phyloP scores from a whole-genome alignment of 2,888 invertebrate species.

The Acleris laterana region DNA sequence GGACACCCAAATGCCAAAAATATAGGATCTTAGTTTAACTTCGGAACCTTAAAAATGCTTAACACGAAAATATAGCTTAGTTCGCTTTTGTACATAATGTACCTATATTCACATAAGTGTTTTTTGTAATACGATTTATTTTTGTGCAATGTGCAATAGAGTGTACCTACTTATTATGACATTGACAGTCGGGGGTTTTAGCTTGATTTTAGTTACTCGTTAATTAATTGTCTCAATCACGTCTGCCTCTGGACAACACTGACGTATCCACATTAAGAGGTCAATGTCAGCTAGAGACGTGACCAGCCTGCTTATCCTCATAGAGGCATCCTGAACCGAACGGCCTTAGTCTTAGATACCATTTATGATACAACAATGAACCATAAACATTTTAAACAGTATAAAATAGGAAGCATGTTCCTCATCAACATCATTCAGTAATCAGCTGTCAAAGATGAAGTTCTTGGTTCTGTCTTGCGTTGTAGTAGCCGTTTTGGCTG shows the following conservation, averaged over 20 bases:
- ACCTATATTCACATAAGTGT: too few species aligned
- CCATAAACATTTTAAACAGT: conserved; percentile 59
- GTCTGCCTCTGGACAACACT: conserved; percentile 26
- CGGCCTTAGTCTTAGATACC: conserved; percentile 50
- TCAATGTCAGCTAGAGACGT: conserved; percentile 70
- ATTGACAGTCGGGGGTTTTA: neutral
- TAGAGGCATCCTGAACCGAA: conserved; percentile 53
- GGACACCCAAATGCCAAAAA: too few species aligned
- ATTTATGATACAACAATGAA: conserved; percentile 71
- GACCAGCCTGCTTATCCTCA: conserved; percentile 49
- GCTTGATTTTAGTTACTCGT: conserved; percentile 4
- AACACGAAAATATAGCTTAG: too few species aligned
- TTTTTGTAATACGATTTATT: too few species aligned
- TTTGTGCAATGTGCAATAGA: too few species aligned
- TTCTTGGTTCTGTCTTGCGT: conserved; percentile 60
- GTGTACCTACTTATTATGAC: too few species aligned
- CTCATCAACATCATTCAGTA: conserved; percentile 42
- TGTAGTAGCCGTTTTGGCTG: conserved; percentile 61
- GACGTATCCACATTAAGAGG: conserved; percentile 53
- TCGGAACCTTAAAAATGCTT: too few species aligned
- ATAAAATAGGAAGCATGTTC: conserved; percentile 54
- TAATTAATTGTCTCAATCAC: conserved; percentile 29
- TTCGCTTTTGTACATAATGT: too few species aligned
- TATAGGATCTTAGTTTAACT: too few species aligned
- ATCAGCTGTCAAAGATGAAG: conserved; percentile 62